Evolutionary conservation across 2,113 vertebrate species (phyloP), one percentile per base, ranked within the genome.

Genomic region (Aegithalos caudatus): DNA sequence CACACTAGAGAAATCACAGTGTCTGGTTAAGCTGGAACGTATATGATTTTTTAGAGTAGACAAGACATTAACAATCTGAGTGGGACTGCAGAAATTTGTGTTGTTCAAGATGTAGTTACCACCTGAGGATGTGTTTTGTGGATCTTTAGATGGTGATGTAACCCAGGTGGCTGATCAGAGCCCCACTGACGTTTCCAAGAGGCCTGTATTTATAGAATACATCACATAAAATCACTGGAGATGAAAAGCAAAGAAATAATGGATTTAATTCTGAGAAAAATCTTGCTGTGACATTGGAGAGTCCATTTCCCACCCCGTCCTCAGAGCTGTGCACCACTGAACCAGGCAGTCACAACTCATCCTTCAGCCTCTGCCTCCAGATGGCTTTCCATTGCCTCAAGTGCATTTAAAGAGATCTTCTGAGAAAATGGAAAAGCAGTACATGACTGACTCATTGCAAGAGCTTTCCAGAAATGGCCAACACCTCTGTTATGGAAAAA

Each of bases 351-450:
- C 86, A 48, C 51, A 93, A 40, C 24, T 27, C n/a, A 3, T 78
- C 88, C 67, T 95, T 88, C 88, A 90, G 38, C 38, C 37, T 86
- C 92, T 95, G 94, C 91, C 72, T 97, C 91, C 95, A 96, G 96
- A 95, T 95, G 96, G 69, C 72, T 95, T 97, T 96, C 95, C 83
- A 94, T 92, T 96, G 92, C 96, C 92, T 95, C 95, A 81, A 96
- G 80, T 25, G 77, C 56, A 67, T 84, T 96, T 92, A 83, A 95
- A 86, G 86, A 84, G 86, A 42, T 93, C 82, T 90, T 94, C 92
- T 96, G 92, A 96, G 96, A 86, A 94, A 96, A 92, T 91, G 94
- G 95, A 96, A 97, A 96, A 95, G 76, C 51, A 86, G 35, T 24
- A 64, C 61, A 84, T 9, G 86, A 54, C 72, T 95, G 95, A 95